Base-by-base conservation (phyloP, 2,797 vertebrate species). In the Ctenopoma kingsleyae region DNA sequence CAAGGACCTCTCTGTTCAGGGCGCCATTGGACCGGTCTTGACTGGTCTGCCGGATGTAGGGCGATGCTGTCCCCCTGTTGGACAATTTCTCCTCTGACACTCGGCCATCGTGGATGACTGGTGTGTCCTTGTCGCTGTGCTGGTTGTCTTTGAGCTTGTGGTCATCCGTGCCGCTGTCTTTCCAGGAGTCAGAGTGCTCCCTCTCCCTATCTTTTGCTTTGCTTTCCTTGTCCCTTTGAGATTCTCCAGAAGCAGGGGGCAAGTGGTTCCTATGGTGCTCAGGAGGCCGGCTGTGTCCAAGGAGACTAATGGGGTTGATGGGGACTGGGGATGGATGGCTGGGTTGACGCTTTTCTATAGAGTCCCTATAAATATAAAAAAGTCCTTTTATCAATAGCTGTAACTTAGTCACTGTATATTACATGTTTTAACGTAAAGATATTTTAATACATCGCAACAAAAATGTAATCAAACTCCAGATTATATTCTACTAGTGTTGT, bases 301-400 rank as follows among this genome's bases (percentile, higher is more conserved):
- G 93, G 73, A 96, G 90, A 90, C 89, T 94, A 80, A 95, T 93
- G 71, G 96, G 89, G 87, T 94, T 95, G 72, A 95, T 62, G 35
- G 97, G 95, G 81, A 96, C 95, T n/a, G 98, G 97, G 16, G 97
- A 98, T 40, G 95, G 94, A 90, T 99, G 97, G 91, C 94, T 97
- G 1, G 95, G 58, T 89, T 97, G 98, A 64, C 97, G 95, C 80
- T 99, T 99, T 84, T 99, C 98, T 38, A 91, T 88, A 72, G 94
- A 94, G 78, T 99, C 98, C 94, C 98, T 99, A 66, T 3, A 81
- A 68, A 65, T 4, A 67, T 16, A 74, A 41, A 53, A 61, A 51
- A 67, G 36, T 23, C 13, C 3, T 5, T 8, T 7, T 6, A 8
- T 80, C 22, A 81, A 23, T 27, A 55, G 11, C 44, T 16, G 3